Conservation (phyloP, 1,140 invertebrate species). For the Mamestra configurata region DNA sequence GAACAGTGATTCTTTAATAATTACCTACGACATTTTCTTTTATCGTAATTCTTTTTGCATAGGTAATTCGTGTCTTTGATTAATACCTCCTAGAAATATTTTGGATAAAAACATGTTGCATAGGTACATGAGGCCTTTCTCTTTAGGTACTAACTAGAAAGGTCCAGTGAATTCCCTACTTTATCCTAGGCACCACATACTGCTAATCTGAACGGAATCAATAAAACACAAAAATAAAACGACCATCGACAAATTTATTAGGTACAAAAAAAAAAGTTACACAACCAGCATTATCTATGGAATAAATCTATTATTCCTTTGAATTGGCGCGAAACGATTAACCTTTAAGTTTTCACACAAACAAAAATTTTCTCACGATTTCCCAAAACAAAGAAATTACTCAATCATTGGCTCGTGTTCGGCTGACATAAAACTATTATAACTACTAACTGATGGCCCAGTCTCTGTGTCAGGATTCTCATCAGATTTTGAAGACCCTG, state of each 20-base stretch:
- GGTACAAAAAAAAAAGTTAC: constrained; percentile 16
- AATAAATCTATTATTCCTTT: too few relatives aligned
- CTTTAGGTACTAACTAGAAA: too few relatives aligned
- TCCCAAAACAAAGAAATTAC: constrained; percentile 3
- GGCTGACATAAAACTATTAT: constrained; percentile 60
- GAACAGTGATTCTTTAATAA: too few relatives aligned
- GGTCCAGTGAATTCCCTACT: too few relatives aligned
- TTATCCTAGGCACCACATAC: too few relatives aligned
- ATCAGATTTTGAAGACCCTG: background rate
- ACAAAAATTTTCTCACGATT: background rate
- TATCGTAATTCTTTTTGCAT: too few relatives aligned
- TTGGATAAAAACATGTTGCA: too few relatives aligned
- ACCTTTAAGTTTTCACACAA: background rate
- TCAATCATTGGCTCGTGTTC: constrained; percentile 67
- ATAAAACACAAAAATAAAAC: background rate
- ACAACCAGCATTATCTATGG: background rate
- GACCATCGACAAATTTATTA: constrained; percentile 12
- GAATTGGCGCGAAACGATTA: background rate
- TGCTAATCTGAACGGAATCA: background rate
- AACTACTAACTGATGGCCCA: constrained; percentile 55
- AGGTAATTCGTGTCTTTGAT: too few relatives aligned
- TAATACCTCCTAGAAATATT: too few relatives aligned
- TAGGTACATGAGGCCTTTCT: too few relatives aligned
- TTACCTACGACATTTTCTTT: too few relatives aligned
- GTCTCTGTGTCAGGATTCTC: constrained; percentile 17